These are phyloP conservation scores for Pseudomyrmex concolor DNA, from an alignment of 1,140 invertebrate species.

Conservation along the genomic window DNA sequence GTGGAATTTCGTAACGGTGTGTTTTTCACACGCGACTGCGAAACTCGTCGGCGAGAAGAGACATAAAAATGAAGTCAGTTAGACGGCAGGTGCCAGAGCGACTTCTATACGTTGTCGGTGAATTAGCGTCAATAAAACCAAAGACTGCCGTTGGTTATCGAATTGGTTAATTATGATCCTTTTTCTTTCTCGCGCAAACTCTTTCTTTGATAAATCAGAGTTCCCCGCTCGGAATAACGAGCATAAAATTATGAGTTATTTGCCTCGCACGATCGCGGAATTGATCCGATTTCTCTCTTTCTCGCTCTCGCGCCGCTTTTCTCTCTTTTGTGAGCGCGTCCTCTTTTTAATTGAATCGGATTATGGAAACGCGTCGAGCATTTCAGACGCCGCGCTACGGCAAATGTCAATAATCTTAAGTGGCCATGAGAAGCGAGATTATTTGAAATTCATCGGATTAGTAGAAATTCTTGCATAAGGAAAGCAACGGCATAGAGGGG, in stretches of 20 bases:
- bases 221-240: constrained; percentile 36
- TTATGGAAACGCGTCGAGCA: constrained; percentile 53
- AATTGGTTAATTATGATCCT: constrained; percentile 33
- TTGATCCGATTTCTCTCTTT: constrained; percentile 17
- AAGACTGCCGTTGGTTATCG: constrained; percentile 37
- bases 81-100: constrained; percentile 17
- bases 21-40: too few species aligned
- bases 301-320: background rate
- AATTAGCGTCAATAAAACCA: constrained; percentile 45
- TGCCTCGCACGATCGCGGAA: constrained; percentile 27
- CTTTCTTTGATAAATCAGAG: constrained; percentile 52
- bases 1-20: background rate
- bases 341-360: constrained; percentile 60
- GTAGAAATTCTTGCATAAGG: constrained; percentile 18
- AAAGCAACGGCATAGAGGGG: background rate
- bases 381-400: constrained; percentile 28
- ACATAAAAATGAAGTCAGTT: constrained; percentile 3
- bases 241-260: constrained; percentile 53
- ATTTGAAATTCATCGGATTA: constrained; percentile 52
- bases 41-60: background rate
- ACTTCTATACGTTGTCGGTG: background rate
- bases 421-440: constrained; percentile 38
- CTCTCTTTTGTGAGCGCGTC: background rate
- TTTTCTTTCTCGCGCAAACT: constrained; percentile 19
- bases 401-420: constrained; percentile 56